Conservation (phyloP, 2,113 vertebrate genomes). For the Grammomys surdaster region DNA sequence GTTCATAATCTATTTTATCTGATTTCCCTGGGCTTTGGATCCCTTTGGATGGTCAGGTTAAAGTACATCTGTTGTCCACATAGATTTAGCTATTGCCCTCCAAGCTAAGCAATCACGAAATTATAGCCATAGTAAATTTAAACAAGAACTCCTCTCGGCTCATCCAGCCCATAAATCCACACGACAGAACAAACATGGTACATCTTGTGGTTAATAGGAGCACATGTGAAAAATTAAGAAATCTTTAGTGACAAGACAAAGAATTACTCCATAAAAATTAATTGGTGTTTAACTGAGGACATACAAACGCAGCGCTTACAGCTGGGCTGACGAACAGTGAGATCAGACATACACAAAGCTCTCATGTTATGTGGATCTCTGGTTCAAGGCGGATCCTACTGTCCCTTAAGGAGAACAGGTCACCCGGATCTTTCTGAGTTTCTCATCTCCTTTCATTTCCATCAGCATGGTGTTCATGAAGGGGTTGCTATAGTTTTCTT, state of each 20-base stretch:
- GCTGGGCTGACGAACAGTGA: not conserved
- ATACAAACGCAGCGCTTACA: slow-evolving; percentile 36
- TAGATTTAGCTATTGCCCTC: slow-evolving; percentile 71
- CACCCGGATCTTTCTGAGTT: slow-evolving; percentile 10
- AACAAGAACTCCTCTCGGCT: slow-evolving; percentile 72
- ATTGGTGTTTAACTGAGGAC: slow-evolving; percentile 62
- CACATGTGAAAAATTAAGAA: slow-evolving; percentile 81
- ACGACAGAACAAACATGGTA: slow-evolving; percentile 72
- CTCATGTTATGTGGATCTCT: not conserved
- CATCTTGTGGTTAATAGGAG: slow-evolving; percentile 68
- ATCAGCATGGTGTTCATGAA: slow-evolving; percentile 8
- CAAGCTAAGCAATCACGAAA: slow-evolving; percentile 63
- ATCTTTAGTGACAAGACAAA: slow-evolving; percentile 78
- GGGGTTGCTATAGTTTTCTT: slow-evolving; percentile 39
- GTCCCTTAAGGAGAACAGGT: not conserved
- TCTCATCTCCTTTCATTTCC: slow-evolving; percentile 52
- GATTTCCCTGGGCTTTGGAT: slow-evolving; percentile 71
- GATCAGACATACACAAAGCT: slow-evolving; percentile 49
- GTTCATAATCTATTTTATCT: slow-evolving; percentile 62
- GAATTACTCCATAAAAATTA: slow-evolving; percentile 71
- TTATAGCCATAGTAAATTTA: slow-evolving; percentile 79
- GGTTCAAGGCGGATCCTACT: not conserved
- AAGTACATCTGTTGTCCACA: slow-evolving; percentile 76
- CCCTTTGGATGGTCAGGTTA: slow-evolving; percentile 69
- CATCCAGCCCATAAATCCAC: slow-evolving; percentile 77